Percentiles rank a stretch among this genome's conserved stretches.
Conservation (phyloP, 2,888 invertebrate species). For the Onthophagus sagittarius region DNA sequence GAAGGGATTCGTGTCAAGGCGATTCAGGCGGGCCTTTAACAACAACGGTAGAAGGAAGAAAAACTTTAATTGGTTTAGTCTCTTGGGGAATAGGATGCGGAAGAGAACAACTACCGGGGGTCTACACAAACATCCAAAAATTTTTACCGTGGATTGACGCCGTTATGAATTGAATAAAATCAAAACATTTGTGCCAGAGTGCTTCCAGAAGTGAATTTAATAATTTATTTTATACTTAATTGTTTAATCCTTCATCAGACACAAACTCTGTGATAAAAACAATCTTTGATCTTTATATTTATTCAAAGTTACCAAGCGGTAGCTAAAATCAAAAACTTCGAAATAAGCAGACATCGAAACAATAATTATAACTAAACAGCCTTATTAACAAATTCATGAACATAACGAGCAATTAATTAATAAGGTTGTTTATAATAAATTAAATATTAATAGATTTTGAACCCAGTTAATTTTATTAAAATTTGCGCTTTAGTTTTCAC, state of each 20-base stretch:
- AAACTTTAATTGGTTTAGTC: constrained; percentile 82
- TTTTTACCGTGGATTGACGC: constrained; percentile 91
- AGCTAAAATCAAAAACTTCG: neutral
- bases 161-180: constrained; percentile 57
- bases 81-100: constrained; percentile 93
- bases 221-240: neutral
- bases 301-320: neutral
- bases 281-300: neutral
- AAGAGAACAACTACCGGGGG: constrained; percentile 83
- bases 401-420: neutral
- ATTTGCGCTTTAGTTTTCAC: neutral
- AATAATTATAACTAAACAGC: no score
- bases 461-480: no score
- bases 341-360: no score
- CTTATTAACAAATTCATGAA: neutral
- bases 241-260: neutral
- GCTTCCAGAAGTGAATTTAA: neutral
- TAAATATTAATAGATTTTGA: no score
- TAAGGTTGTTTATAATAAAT: no score
- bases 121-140: constrained; percentile 89
- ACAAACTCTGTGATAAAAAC: neutral
- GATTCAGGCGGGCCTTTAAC: constrained; percentile 89
- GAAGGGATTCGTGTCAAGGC: constrained; percentile 70
- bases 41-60: constrained; percentile 76
- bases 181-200: constrained; percentile 23